Base-by-base conservation (phyloP, 2,888 invertebrate genomes). In the Spodoptera exigua region DNA sequence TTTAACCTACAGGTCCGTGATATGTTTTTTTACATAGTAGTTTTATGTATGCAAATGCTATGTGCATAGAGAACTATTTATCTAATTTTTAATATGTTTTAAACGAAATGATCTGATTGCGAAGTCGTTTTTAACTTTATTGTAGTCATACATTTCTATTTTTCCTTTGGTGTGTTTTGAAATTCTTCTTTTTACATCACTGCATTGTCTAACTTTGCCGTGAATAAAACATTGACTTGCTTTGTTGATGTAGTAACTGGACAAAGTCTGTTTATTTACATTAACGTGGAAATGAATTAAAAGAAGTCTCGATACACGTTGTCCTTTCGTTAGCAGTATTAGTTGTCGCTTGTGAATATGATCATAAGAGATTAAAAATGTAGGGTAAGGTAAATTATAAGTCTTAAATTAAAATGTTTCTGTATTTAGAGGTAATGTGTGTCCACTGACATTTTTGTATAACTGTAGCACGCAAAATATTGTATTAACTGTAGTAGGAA, bases 111-210 rank as follows among this genome's bases (percentile, higher is more conserved):
- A 85, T 85, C 86, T 85, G 85, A 83, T 78, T 81, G 81, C 75
- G 61, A 81, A 76, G 72, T 65, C 69, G 62, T 68, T 73, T 59
- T 64, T 60, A 61, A 70, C 55, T 65, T 70, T 61, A 48, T 52
- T 64, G 60, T 70, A 74, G 60, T 66, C 49, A 61, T 57, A 53
- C 56, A 65, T 80, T 87, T 88, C 85, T 86, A 87, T 82, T 87
- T 88, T 89, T 87, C 85, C 75, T 87, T 87, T 87, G 89, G 89
- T 89, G 89, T 89, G 88, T 81, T 80, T 75, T 77, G 39, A 66
- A 40, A 57, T 48, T 37, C 3, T 58, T 60, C 56, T 46, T 53
- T 47, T 51, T 17, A 56, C 7, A 63, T 63, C 59, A 58, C 61
- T 63, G 67, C 56, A 68, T 68, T 47, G 54, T 69, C 41, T 47